These are phyloP conservation scores for Chymomyza procnemis DNA, from an alignment of 2,888 invertebrate species.

Conservation along the genomic window DNA sequence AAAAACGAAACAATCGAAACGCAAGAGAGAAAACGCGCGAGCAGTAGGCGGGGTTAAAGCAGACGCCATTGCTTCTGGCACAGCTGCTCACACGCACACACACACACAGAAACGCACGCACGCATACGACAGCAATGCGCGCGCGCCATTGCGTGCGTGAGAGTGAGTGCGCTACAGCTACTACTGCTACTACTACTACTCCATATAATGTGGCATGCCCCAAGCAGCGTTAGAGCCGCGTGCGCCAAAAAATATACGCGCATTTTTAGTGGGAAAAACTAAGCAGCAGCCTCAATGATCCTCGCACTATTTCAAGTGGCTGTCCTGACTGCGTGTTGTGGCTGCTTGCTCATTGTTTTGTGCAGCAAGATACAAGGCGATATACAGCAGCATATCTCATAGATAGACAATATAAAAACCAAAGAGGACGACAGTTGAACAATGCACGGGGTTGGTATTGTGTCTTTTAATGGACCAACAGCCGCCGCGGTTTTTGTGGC, in stretches of 20 bases:
- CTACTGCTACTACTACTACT: too few relatives aligned
- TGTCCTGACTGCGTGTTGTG: conserved; percentile 10
- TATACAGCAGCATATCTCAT: not conserved
- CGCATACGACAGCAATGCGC: not conserved
- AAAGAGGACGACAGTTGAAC: not conserved
- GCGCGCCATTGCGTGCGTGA: not conserved
- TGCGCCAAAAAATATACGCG: conserved; percentile 44
- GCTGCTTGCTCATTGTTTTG: conserved; percentile 4
- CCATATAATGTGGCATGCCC: conserved; percentile 55
- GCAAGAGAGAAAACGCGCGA: conserved; percentile 42
- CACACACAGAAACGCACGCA: not conserved
- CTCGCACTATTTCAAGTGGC: conserved; percentile 41
- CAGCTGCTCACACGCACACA: conserved; percentile 35
- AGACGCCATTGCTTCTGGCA: conserved; percentile 65
- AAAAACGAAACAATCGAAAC: conserved; percentile 31
- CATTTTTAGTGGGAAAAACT: conserved; percentile 47
- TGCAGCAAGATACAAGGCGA: not conserved
- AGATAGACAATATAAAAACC: not conserved
- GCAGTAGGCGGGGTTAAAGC: conserved; percentile 62
- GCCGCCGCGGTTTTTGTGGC: conserved; percentile 48
- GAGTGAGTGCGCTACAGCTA: conserved; percentile 32
- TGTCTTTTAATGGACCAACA: conserved; percentile 62
- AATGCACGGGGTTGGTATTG: conserved; percentile 43
- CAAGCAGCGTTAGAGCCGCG: conserved; percentile 45
- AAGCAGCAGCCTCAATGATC: conserved; percentile 41